Evolutionary conservation across 1,140 invertebrate genomes (phyloP), one percentile per base, ranked within the genome.

Genomic region (Polyergus mexicanus): DNA sequence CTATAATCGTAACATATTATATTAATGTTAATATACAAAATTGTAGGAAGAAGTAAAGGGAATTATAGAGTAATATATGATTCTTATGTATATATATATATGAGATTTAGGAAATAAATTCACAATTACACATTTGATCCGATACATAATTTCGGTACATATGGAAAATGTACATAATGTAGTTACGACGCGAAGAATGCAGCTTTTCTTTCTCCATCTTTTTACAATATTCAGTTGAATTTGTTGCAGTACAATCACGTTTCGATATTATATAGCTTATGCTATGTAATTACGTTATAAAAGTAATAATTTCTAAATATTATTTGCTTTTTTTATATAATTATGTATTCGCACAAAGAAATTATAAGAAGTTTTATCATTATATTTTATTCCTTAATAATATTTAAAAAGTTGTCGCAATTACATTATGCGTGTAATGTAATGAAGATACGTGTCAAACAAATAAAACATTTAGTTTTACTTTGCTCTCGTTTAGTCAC

Each of bases 21-120:
- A 78, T 25, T 51, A 38, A 77, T 54, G 22, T 85, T 80, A 68
- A 77, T 68, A 16, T 83, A 72, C 28, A 72, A 72, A 58, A 38
- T 16, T 44, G 2, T 41, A 56, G 32, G 19, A 60, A 72, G 44
- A 60, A 74, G 32, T 19, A 2, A 71, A n/a, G 6, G 8, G 38
- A 44, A 56, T 3, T 38, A 41, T 13, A 51, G 47, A 51, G 3
- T 76, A 78, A 66, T 35, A 68, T 8, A 41, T n/a, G 16, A 32
- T 10, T 16, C 47, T 51, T 51, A 51, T 16, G 16, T 51, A 19
- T 51, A 51, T 51, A 51, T n/a, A 51, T 51, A 19, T 51, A 44
- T 54, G 68, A n/a, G 8, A 68, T 69, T 28, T 3, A 51, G 11
- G 1, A 60, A 72, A 60, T 81, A 8, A 60, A 60, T 71, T 81